Conservation (phyloP, 2,797 vertebrate species). For the Sebastes trivittatus region DNA sequence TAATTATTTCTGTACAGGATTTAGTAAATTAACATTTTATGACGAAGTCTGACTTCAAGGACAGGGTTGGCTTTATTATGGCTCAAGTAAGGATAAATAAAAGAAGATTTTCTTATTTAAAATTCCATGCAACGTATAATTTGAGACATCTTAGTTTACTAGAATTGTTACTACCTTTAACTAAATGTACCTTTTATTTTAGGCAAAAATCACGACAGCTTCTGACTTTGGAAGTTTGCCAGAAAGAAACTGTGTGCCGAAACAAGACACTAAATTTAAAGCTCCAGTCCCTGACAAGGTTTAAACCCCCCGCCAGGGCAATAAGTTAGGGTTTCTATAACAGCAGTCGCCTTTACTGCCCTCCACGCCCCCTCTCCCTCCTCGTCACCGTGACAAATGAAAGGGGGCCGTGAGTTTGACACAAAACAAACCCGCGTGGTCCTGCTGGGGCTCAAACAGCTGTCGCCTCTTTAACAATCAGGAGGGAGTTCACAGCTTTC, state of each 20-base stretch:
- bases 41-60: neutral
- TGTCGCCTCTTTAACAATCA: constrained; percentile 42
- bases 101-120: neutral
- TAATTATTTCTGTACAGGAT: neutral
- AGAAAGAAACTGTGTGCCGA: neutral
- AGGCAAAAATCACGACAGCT: neutral
- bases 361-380: neutral
- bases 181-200: neutral
- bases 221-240: neutral
- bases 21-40: neutral
- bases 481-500: constrained; percentile 22
- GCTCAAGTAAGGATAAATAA: neutral
- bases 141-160: neutral
- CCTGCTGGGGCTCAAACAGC: constrained; percentile 50
- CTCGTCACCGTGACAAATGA: constrained; percentile 18
- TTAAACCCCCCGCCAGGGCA: neutral
- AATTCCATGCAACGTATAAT: neutral
- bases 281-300: neutral
- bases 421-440: constrained; percentile 37
- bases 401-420: neutral
- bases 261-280: constrained; percentile 12
- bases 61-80: neutral
- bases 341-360: neutral
- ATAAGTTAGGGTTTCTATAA: constrained; percentile 1
- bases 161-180: neutral